Percentiles rank a stretch among this genome's conserved stretches.
Evolutionary conservation across 2,113 vertebrate genomes (phyloP).

Genomic region (Elachura formosa): DNA sequence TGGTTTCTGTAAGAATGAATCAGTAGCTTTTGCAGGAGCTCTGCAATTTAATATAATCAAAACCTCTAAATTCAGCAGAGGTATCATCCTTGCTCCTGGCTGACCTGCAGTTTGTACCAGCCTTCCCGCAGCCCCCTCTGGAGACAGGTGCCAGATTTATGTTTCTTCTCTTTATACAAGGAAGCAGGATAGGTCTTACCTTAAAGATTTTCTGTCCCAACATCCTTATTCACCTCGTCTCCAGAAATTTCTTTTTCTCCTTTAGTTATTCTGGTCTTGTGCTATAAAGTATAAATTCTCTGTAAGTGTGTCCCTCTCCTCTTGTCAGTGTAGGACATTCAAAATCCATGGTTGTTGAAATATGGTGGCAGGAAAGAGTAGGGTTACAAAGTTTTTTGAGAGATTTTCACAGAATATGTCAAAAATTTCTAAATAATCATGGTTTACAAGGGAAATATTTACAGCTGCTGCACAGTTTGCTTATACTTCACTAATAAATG

Average conservation of each 20-base stretch:
- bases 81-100: background rate
- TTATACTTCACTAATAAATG: background rate
- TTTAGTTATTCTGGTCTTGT: background rate
- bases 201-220: background rate
- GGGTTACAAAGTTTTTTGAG: background rate
- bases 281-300: background rate
- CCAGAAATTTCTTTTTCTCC: background rate
- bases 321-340: rapidly evolving
- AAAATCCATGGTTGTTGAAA: background rate
- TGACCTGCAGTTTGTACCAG: background rate
- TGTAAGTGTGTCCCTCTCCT: background rate
- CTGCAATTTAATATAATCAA: background rate
- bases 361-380: background rate
- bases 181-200: background rate
- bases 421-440: background rate
- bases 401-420: background rate
- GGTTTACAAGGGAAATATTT: background rate
- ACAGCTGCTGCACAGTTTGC: background rate
- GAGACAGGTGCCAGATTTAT: background rate
- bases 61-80: background rate
- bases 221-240: background rate
- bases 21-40: background rate
- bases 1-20: background rate
- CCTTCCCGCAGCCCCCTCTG: background rate
- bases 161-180: background rate